phyloP scores from a whole-genome alignment of 2,113 vertebrate species.

The Rhinichthys klamathensis region DNA sequence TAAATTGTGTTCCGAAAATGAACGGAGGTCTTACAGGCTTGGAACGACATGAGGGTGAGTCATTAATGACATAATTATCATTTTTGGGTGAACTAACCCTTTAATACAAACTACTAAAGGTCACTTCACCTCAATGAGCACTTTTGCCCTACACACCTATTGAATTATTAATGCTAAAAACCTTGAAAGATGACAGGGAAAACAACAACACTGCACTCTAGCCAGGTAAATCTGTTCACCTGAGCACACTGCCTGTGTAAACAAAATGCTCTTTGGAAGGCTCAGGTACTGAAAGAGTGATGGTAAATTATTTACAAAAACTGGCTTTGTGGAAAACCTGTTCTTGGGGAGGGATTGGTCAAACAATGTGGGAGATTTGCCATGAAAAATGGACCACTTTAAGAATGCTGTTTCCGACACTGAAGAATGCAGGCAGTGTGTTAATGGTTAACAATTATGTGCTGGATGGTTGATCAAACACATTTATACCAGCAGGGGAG shows the following conservation, averaged over 20 bases:
- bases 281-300: not conserved
- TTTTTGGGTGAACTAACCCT: too few relatives aligned
- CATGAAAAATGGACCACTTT: not conserved
- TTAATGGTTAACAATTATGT: conserved; percentile 47
- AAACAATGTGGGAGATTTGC: conserved; percentile 24
- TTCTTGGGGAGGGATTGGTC: not conserved
- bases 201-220: not conserved
- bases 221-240: not conserved
- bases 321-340: conserved; percentile 35
- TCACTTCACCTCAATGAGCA: conserved; percentile 45
- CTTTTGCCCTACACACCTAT: conserved; percentile 48
- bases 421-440: conserved; percentile 43
- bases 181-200: not conserved
- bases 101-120: not conserved
- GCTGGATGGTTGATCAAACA: conserved; percentile 31
- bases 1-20: too few relatives aligned
- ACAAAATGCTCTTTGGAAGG: conserved; percentile 9
- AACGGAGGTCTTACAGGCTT: too few relatives aligned
- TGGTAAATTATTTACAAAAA: conserved; percentile 64
- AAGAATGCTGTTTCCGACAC: conserved; percentile 6
- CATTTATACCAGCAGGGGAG: not conserved
- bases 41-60: too few relatives aligned
- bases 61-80: too few relatives aligned
- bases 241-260: conserved; percentile 9
- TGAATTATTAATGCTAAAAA: conserved; percentile 59